Conservation (phyloP, 2,797 vertebrate species). For the Heteromormyrus szaboi region DNA sequence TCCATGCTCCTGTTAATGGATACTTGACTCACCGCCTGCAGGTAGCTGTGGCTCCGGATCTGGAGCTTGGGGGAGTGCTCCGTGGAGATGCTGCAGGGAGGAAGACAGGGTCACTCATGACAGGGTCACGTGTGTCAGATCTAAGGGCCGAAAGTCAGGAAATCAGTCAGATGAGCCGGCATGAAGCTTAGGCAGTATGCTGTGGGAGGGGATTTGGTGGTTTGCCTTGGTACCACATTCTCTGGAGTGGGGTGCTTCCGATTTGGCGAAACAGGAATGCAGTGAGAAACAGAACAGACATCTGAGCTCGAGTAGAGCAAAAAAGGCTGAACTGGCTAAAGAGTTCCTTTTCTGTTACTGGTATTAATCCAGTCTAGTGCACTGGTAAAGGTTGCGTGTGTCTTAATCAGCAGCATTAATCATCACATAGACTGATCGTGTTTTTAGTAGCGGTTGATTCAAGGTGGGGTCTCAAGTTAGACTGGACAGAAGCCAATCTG, state of each 20-base stretch:
- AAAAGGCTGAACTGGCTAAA: neutral
- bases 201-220: neutral
- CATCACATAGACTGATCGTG: neutral
- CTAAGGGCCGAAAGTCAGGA: neutral
- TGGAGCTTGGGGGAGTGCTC: conserved; percentile 97
- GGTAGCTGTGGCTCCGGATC: conserved; percentile 96
- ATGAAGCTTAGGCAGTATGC: neutral
- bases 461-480: neutral
- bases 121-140: neutral
- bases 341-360: neutral
- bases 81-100: conserved; percentile 74
- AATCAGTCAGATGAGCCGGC: neutral
- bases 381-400: neutral
- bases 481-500: neutral
- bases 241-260: neutral
- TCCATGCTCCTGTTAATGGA: conserved; percentile 97
- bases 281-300: neutral
- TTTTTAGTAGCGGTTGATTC: neutral
- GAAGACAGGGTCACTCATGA: neutral
- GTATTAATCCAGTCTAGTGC: neutral
- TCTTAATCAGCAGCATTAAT: neutral
- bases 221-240: neutral
- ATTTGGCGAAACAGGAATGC: neutral
- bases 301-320: neutral
- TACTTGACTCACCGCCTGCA: conserved; percentile 95